Conservation (phyloP, 2,113 vertebrate species). For the Herpetotheres cachinnans region DNA sequence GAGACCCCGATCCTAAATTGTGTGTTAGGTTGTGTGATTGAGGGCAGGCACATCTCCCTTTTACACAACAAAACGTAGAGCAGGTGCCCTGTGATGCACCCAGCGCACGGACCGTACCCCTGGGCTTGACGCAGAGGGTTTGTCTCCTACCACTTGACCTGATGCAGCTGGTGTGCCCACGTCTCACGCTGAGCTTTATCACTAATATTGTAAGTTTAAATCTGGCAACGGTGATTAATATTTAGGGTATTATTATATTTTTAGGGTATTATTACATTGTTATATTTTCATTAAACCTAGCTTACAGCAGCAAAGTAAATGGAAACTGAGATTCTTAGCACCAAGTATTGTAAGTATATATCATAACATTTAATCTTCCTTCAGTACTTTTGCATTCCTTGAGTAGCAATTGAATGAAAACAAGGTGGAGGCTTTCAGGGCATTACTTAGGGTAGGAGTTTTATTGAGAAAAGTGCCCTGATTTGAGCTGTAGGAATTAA, state of each 20-base stretch:
- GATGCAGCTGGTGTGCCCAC: neutral
- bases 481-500: neutral
- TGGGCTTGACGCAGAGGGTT: neutral
- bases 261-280: too few species aligned
- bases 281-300: neutral
- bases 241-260: neutral
- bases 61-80: neutral
- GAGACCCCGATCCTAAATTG: neutral
- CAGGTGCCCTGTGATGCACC: rapidly evolving
- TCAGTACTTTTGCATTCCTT: neutral
- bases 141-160: neutral
- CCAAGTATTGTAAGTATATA: neutral
- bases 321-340: neutral
- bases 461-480: neutral
- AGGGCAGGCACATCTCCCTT: neutral
- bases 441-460: neutral
- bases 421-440: neutral
- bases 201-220: neutral
- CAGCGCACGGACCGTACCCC: neutral
- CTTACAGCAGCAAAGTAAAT: neutral
- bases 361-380: neutral
- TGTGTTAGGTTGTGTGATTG: neutral
- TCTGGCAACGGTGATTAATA: neutral
- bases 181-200: neutral
- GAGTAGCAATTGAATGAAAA: neutral